phyloP scores from a whole-genome alignment of 2,888 invertebrate species.

The Drepana falcataria region DNA sequence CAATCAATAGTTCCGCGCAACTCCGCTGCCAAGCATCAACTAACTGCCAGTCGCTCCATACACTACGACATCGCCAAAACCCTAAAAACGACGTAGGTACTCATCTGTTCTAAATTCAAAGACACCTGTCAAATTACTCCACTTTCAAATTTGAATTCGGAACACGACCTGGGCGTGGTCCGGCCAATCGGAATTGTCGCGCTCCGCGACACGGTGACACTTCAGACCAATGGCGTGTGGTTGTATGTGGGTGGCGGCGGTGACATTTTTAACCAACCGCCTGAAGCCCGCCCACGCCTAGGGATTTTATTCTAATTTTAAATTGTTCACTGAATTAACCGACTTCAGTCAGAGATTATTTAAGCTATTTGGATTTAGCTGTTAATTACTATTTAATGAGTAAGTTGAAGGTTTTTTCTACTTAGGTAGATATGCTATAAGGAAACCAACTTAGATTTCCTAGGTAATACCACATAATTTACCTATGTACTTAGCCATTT shows the following conservation, averaged over 20 bases:
- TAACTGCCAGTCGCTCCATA: constrained; percentile 25
- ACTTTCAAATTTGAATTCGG: constrained; percentile 19
- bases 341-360: no score
- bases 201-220: constrained; percentile 69
- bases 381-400: no score
- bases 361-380: no score
- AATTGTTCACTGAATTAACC: no score
- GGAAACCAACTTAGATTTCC: no score
- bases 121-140: constrained; percentile 12
- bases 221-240: constrained; percentile 55
- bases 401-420: no score
- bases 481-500: no score
- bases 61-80: constrained; percentile 18
- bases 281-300: constrained; percentile 49
- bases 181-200: constrained; percentile 65
- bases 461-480: no score
- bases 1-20: constrained; percentile 67
- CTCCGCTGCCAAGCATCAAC: constrained; percentile 27
- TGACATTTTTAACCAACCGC: constrained; percentile 65
- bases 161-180: constrained; percentile 46
- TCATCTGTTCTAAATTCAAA: background rate
- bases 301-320: no score
- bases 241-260: constrained; percentile 45
- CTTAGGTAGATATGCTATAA: no score
- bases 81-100: constrained; percentile 10